phyloP scores from a whole-genome alignment of 2,113 vertebrate species.

The Eolophus roseicapilla region DNA sequence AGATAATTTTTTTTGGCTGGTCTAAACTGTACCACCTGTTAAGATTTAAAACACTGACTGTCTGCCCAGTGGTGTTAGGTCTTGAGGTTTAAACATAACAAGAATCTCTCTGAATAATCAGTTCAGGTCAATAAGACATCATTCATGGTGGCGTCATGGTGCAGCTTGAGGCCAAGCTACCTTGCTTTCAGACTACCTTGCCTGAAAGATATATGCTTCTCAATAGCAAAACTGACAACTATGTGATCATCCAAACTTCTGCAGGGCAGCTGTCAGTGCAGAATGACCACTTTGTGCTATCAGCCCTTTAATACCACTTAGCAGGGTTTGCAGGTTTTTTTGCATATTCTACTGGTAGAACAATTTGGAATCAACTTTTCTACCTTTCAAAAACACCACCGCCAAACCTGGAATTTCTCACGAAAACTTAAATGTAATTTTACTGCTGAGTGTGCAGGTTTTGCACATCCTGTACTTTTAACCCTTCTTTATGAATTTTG shows the following conservation, averaged over 20 bases:
- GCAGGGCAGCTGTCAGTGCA: background rate
- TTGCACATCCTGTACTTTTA: background rate
- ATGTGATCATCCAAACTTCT: background rate
- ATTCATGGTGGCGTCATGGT: background rate
- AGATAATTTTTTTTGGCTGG: background rate
- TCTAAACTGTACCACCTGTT: background rate
- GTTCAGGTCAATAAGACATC: slow-evolving; percentile 37
- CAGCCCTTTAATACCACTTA: background rate
- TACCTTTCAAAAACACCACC: background rate
- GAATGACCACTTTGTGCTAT: background rate
- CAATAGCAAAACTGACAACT: slow-evolving; percentile 33
- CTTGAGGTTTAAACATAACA: background rate
- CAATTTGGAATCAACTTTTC: background rate
- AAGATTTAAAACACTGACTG: background rate
- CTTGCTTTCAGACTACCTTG: background rate
- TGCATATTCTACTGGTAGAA: background rate
- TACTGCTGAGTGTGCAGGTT: background rate
- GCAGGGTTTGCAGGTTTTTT: background rate
- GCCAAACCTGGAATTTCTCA: background rate
- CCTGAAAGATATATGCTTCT: slow-evolving; percentile 14
- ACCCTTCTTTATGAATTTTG: background rate
- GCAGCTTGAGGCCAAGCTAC: background rate
- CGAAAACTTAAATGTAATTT: background rate
- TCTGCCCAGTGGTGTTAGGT: background rate
- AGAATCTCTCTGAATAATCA: slow-evolving; percentile 13